Base-by-base conservation (phyloP, 2,113 vertebrate genomes). In the Sialia sialis region DNA sequence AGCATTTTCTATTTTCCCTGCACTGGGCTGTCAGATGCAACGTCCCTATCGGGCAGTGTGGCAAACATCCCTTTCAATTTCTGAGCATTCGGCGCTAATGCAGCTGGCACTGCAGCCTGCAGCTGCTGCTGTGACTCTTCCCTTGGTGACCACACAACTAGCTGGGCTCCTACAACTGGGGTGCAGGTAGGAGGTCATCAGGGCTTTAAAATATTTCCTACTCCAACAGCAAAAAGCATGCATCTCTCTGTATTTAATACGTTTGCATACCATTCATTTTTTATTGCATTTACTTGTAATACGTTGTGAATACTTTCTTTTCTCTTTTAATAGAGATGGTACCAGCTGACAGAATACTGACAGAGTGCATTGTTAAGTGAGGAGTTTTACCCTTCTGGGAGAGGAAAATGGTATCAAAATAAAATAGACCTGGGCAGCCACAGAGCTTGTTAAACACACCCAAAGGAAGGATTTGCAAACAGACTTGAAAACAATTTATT, bases 71-170 rank as follows among this genome's bases (percentile, higher is more conserved):
- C 39, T 90, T 62, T 11, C 63, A 48, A 62, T 70, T 81, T 69
- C 82, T 0, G 0, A 46, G 72, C 41, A 30, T 14, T 62, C 4
- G 4, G 41, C 0, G 0, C 51, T 76, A 79, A 76, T 11, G 36
- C 29, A 76, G 76, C 39, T 23, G 39, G 44, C 55, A 69, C 21
- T 0, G 0, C 52, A 87, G 68, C 69, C 76, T 3, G 4, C 67
- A 86, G 59, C 46, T 44, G 10, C 48, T 51, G 79, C 60, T 1
- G 0, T 15, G 52, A 52, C 36, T 77, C 60, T 60, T 16, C 76
- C 22, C 59, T 25, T 39, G 26, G n/a, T 58, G 41, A 43, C 63
- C 30, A 38, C 74, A 70, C 30, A 84, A 14, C 70, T 78, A 38
- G 22, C 9, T 16, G 30, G 46, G 69, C 17, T 89, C 34, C 59